Base-by-base conservation (phyloP, 2,888 invertebrate species). In the Pimpla rufipes region DNA sequence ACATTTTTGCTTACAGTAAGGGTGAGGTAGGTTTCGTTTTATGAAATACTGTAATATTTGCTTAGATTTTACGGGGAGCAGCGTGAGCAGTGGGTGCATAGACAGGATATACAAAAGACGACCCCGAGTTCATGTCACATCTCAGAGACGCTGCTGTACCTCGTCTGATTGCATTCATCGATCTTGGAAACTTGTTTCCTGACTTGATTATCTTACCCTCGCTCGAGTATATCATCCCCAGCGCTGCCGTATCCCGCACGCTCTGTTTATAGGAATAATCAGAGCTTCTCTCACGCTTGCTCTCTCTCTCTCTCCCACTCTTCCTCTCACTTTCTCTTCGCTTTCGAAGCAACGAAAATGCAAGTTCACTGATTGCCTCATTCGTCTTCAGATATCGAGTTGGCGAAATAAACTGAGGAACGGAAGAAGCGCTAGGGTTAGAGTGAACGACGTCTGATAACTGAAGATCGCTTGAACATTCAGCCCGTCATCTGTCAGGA, bases 141-240 rank as follows among this genome's bases (percentile, higher is more conserved):
- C 57, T 18, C 62, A 23, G n/a, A 40, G 35, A 76, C 37, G 55
- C 47, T 47, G 52, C 11, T 52, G 79, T 67, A 62, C 64, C 85
- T 87, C 87, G 83, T 85, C 87, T 85, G 87, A 85, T 87, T 87
- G 87, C 85, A 87, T 87, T 87, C 87, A 87, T 85, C 77, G 79
- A 81, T 81, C 83, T 79, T 68, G 83, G 79, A 79, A 85, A 84
- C 77, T 83, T 83, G 80, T 67, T 85, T 78, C 67, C 82, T 75
- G 76, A 87, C 74, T 86, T 81, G 83, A 87, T 87, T 87, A 86
- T 75, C 70, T 66, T 81, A 59, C 79, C 74, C 76, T 47, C 79
- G 64, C 78, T 66, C 59, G 55, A 70, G 73, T 68, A 62, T 47
- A 70, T 79, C 75, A 50, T 75, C 79, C 55, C 35, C 71, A 40